Base-by-base conservation (phyloP, 2,888 invertebrate species). In the Strigamia crassipes region DNA sequence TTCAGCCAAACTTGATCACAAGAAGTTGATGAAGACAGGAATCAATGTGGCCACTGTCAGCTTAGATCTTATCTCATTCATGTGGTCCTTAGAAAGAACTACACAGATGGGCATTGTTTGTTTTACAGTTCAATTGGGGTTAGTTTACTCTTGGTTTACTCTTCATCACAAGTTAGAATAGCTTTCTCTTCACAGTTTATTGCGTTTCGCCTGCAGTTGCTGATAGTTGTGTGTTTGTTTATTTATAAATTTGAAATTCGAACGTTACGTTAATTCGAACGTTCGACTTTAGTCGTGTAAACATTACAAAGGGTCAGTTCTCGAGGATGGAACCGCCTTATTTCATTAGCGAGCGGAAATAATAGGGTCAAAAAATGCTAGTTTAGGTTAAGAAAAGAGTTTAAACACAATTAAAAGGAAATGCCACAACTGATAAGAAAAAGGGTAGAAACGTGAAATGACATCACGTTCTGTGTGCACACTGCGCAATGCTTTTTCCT, bases 1-100 rank as follows among this genome's bases (percentile, higher is more conserved):
- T 73, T 31, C 27, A 73, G 13, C 23, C 31, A 27, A 27, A 31
- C 27, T 73, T 73, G 27, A 31, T 31, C 73, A 23, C 73, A 73
- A 73, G 73, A 73, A 73, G 27, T 73, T 73, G 73, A 73, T 73
- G 73, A 73, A 73, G 73, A 73, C 73, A 73, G 31, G 73, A 73
- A 73, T 73, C 73, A 73, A 73, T 73, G 73, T 73, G 73, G 73
- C 27, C 73, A 73, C 73, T 73, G 73, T 73, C 73, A 73, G 73
- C 73, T 73, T 73, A 73, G 73, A 73, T 73, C 73, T 73, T 73
- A 73, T 73, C 73, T 12, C 73, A 31, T 27, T 73, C 73, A 73
- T 31, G 12, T 73, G 73, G 73, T 73, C 31, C 31, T 73, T 31
- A 27, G 73, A 73, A 73, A 27, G 27, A 31, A 31, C 73, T 18